Evolutionary conservation across 2,888 invertebrate genomes (phyloP).

Genomic region (Brassicogethes aeneus): DNA sequence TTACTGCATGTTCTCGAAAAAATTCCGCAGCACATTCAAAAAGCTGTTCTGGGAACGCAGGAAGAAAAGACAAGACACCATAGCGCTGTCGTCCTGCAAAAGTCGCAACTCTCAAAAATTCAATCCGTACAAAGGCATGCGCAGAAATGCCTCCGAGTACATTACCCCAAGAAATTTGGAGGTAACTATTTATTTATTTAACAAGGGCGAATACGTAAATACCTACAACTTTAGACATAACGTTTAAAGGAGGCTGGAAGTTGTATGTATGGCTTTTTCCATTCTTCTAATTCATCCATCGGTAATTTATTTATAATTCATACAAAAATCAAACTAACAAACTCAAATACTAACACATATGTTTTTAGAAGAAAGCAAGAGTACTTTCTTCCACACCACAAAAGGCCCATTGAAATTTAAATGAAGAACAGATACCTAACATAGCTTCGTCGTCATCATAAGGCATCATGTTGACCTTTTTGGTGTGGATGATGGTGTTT

Average conservation of each 20-base stretch:
- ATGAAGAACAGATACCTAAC: too few relatives aligned
- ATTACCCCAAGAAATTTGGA: conserved; percentile 39
- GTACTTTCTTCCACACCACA: too few relatives aligned
- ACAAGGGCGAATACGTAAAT: conserved; percentile 35
- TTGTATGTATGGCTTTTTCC: conserved; percentile 15
- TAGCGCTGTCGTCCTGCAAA: conserved; percentile 24
- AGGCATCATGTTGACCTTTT: too few relatives aligned
- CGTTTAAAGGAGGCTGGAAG: conserved; percentile 15
- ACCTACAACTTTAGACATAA: conserved; percentile 30
- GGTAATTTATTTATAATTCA: conserved; percentile 22
- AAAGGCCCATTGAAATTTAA: too few relatives aligned
- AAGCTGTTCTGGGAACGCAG: conserved; percentile 31
- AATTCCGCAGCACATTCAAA: conserved; percentile 54
- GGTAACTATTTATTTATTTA: conserved; percentile 41
- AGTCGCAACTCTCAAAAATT: conserved; percentile 24
- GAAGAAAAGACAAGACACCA: conserved; percentile 28
- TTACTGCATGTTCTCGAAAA: conserved; percentile 67
- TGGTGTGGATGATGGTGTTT: too few relatives aligned
- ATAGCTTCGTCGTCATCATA: too few relatives aligned
- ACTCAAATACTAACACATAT: too few relatives aligned
- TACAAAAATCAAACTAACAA: too few relatives aligned
- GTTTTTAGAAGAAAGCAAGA: too few relatives aligned
- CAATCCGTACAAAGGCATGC: conserved; percentile 26
- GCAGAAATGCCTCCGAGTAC: conserved; percentile 32
- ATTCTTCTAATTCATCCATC: conserved; percentile 16